Percentiles rank a stretch among this genome's conserved stretches.
These are phyloP conservation scores for Nowickia ferox DNA, from an alignment of 2,888 invertebrate species.

Conservation along the genomic window DNA sequence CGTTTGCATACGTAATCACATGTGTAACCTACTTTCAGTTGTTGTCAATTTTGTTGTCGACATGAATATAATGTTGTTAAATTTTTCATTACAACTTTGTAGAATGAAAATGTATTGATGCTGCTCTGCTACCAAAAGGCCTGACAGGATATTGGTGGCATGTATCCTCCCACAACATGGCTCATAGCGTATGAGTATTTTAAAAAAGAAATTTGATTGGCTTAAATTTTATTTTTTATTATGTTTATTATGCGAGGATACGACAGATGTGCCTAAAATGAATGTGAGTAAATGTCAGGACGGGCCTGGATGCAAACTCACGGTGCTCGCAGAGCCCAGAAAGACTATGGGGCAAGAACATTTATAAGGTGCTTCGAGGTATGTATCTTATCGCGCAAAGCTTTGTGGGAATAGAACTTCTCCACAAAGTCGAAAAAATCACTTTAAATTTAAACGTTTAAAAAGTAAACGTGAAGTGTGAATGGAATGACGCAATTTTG, in stretches of 20 bases:
- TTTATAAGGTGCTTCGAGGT: too few relatives aligned
- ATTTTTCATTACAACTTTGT: constrained; percentile 41
- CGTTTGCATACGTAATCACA: constrained; percentile 5
- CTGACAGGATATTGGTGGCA: constrained; percentile 32
- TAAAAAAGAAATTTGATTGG: constrained; percentile 30
- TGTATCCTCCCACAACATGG: constrained; percentile 15
- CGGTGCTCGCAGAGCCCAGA: too few relatives aligned
- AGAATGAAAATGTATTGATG: neutral
- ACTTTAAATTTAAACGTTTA: too few relatives aligned
- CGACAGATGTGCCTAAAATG: neutral
- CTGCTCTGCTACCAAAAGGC: neutral
- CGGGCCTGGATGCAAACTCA: too few relatives aligned
- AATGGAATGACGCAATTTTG: too few relatives aligned
- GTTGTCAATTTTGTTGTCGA: constrained; percentile 10
- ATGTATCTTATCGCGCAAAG: too few relatives aligned
- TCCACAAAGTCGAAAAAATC: too few relatives aligned
- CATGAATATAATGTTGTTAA: constrained; percentile 44
- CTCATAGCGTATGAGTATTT: neutral
- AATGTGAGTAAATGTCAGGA: too few relatives aligned
- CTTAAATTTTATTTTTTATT: neutral
- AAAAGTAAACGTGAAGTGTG: too few relatives aligned
- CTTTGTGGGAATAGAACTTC: too few relatives aligned
- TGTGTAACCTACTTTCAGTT: constrained; percentile 23
- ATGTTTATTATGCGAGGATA: neutral
- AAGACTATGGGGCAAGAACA: too few relatives aligned